Base-by-base conservation (phyloP, 2,888 invertebrate genomes). In the Cryptosula pallasiana region DNA sequence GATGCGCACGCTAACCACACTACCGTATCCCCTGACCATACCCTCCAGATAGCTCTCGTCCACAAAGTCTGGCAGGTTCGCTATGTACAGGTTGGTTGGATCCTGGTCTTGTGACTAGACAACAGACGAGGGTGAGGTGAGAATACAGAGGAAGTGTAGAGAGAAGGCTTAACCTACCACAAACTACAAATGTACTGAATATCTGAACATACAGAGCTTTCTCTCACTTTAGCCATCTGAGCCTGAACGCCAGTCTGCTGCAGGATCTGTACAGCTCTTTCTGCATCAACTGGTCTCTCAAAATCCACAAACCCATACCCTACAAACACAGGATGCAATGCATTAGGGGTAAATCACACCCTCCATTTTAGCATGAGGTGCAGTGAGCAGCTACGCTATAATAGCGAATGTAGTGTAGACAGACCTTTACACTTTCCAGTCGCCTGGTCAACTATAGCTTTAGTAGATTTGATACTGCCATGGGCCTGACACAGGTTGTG, bases 291-390 rank as follows among this genome's bases (percentile, higher is more conserved):
- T 86, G 94, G 93, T 85, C 92, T 92, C 88, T 97, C 97, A 89
- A 98, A 98, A 89, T 98, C 98, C 87, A 98, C 97, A 91, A 98
- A 98, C 87, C 98, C 98, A 90, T 98, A 98, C 87, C 98, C 96
- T 92, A 87, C 82, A 45, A 45, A n/a, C n/a, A n/a, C n/a, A n/a
- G n/a, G n/a, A n/a, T n/a, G n/a, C n/a, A n/a, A n/a, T n/a, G n/a
- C n/a, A n/a, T n/a, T n/a, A n/a, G n/a, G n/a, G n/a, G n/a, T n/a
- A n/a, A n/a, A n/a, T n/a, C n/a, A n/a, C n/a, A n/a, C n/a, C n/a
- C n/a, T n/a, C n/a, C n/a, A n/a, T n/a, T n/a, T n/a, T n/a, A n/a
- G n/a, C n/a, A n/a, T n/a, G n/a, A n/a, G n/a, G n/a, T n/a, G n/a
- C n/a, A n/a, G n/a, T n/a, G n/a, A n/a, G n/a, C n/a, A n/a, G n/a